These are phyloP conservation scores for Petromus typicus DNA, from an alignment of 2,113 vertebrate genomes.

Conservation along the genomic window DNA sequence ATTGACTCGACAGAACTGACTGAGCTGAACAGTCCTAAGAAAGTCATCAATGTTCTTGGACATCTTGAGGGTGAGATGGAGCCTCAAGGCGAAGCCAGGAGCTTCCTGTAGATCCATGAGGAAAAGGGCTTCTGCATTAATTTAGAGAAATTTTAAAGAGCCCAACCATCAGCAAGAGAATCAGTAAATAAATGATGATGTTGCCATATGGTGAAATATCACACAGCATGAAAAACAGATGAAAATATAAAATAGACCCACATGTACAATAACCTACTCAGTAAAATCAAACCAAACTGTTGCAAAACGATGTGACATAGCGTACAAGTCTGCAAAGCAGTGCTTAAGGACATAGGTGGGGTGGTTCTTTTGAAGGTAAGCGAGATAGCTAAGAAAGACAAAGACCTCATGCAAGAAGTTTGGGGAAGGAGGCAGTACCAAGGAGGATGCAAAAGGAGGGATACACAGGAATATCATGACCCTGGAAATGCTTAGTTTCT, in stretches of 20 bases:
- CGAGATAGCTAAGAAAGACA: background rate
- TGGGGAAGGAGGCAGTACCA: background rate
- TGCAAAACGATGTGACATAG: background rate
- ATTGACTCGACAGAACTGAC: background rate
- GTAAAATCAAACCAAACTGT: background rate
- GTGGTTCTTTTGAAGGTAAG: background rate
- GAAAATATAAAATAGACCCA: background rate
- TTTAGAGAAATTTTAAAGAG: slow-evolving; percentile 34
- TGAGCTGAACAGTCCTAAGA: background rate
- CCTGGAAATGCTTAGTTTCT: background rate
- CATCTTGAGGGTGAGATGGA: background rate
- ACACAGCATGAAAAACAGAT: background rate
- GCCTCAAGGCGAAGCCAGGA: background rate
- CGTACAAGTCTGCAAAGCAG: background rate
- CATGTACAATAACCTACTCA: background rate
- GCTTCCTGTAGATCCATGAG: background rate
- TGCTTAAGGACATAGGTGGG: background rate
- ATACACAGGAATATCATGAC: background rate
- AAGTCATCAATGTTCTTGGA: background rate
- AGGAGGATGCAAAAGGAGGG: background rate
- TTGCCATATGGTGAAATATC: background rate
- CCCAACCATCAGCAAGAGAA: background rate
- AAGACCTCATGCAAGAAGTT: background rate
- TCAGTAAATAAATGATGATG: background rate
- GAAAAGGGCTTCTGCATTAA: background rate